Evolutionary conservation across 2,113 vertebrate genomes (phyloP), one percentile per base, ranked within the genome.

Genomic region (Gavia stellata): DNA sequence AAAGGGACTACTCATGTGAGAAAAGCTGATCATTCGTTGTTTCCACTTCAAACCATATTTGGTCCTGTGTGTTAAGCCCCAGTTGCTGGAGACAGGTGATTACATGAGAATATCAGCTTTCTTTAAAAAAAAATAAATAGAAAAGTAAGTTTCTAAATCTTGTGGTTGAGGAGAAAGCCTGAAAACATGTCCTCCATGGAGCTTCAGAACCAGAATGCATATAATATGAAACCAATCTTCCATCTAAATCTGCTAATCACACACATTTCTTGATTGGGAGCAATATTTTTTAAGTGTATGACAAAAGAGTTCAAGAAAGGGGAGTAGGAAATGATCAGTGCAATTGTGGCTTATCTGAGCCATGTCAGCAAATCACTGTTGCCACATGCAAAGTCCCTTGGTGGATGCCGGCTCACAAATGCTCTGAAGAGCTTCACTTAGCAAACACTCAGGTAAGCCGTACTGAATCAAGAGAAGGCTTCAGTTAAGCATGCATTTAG

Each of bases 11-110:
- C 78, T 95, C 86, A 92, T 94, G 91, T 96, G 89, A 95, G 87
- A 87, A 95, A 97, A 95, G 42, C 73, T 87, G 74, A 92, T 96
- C 67, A 52, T 87, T 91, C 92, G 82, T 65, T 92, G 81, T 94
- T 96, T 97, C 94, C 78, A 96, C 20, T 92, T 92, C 70, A 82
- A 58, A 58, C 92, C 89, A 72, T 92, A 94, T 95, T 95, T 85
- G 89, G 91, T 82, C 62, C 66, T 63, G 49, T 86, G 26, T 84
- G 87, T 91, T 90, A 91, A 80, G 45, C 38, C 67, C 26, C 71
- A 94, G 84, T 40, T 95, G 62, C 81, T 74, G 66, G 53, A 94
- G 71, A 45, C 59, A 93, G 61, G 91, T 91, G 83, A 89, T 77
- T 85, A 70, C 81, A 88, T 36, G 78, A 88, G 52, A 92, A 83